phyloP scores from a whole-genome alignment of 2,888 invertebrate species.

The Athalia cordata region DNA sequence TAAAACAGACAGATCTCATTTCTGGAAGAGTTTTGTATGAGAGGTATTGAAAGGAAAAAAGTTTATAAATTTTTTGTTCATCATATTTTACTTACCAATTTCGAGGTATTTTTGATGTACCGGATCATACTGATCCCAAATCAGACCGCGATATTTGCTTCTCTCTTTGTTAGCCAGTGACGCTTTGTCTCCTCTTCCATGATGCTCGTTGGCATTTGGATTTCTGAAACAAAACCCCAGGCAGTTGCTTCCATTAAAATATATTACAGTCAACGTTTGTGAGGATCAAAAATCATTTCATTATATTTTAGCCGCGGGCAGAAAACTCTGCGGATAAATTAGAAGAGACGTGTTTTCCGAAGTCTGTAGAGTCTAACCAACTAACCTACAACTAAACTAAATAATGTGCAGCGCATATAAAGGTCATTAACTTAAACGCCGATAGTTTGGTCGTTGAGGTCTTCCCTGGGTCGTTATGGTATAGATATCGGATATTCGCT shows the following conservation, averaged over 20 bases:
- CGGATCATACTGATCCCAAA: constrained; percentile 95
- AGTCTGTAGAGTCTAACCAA: too few relatives aligned
- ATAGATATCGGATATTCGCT: constrained; percentile 10
- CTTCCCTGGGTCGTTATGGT: constrained; percentile 2
- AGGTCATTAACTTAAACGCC: not conserved
- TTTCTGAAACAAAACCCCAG: constrained; percentile 78
- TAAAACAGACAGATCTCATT: too few relatives aligned
- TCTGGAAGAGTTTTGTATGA: too few relatives aligned
- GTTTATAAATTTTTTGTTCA: not conserved
- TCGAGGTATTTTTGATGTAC: constrained; percentile 95
- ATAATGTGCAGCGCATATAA: not conserved
- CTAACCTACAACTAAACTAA: not conserved
- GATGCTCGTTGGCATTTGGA: constrained; percentile 84
- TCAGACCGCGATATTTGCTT: constrained; percentile 87
- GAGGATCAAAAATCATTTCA: not conserved
- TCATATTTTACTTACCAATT: constrained; percentile 81
- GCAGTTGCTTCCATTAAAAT: not conserved
- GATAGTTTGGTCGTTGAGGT: constrained; percentile 26
- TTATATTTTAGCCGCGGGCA: not conserved
- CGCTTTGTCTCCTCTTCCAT: constrained; percentile 83
- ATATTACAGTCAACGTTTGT: not conserved
- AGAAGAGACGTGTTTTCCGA: too few relatives aligned
- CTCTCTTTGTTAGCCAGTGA: constrained; percentile 88
- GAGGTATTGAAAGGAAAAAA: too few relatives aligned
- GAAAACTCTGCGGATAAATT: not conserved